phyloP scores from a whole-genome alignment of 2,113 vertebrate species.

The Prunella fulvescens region DNA sequence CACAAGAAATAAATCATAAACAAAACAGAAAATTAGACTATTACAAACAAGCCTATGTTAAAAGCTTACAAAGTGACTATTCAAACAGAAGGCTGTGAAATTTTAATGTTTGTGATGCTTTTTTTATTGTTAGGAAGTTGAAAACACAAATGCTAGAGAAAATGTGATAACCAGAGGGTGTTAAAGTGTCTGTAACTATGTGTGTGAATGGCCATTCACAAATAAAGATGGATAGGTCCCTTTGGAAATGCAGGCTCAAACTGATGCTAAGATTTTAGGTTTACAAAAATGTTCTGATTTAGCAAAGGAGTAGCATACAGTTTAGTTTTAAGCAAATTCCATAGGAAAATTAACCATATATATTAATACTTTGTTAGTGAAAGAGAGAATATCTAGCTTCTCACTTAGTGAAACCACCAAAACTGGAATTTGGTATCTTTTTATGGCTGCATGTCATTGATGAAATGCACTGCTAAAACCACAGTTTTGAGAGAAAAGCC shows the following conservation, averaged over 20 bases:
- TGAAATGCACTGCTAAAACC: neutral
- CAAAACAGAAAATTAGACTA: neutral
- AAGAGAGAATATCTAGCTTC: neutral
- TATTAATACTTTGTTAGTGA: neutral
- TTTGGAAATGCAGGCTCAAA: neutral
- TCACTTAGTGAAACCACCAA: neutral
- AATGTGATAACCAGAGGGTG: neutral
- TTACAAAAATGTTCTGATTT: neutral
- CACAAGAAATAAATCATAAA: neutral
- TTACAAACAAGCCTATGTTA: neutral
- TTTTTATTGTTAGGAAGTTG: neutral
- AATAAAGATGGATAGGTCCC: neutral
- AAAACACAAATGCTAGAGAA: neutral
- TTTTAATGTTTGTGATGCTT: neutral
- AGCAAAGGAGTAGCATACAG: neutral
- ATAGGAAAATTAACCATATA: neutral
- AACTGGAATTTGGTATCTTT: neutral
- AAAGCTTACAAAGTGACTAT: neutral
- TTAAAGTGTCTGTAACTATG: neutral
- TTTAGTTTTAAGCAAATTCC: neutral
- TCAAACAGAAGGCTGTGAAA: neutral
- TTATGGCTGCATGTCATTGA: neutral
- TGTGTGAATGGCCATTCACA: neutral
- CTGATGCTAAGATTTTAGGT: neutral
- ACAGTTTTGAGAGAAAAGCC: neutral